Evolutionary conservation across 2,113 vertebrate genomes (phyloP).

Genomic region (Coturnix japonica): DNA sequence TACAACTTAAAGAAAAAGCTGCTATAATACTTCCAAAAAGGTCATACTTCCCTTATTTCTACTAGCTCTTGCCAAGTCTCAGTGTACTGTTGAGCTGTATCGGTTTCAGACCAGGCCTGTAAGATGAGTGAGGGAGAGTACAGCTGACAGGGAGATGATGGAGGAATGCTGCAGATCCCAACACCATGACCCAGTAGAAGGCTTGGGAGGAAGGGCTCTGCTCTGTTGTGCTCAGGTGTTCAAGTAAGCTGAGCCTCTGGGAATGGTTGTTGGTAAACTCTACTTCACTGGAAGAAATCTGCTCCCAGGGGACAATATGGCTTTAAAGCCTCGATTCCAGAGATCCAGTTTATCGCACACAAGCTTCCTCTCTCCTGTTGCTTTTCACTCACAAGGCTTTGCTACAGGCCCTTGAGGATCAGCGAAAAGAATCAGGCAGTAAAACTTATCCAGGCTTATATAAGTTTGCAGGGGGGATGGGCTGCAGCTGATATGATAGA

Average conservation of each 20-base stretch:
- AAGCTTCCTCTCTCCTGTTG: background rate
- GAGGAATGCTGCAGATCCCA: background rate
- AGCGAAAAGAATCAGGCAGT: background rate
- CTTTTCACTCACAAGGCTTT: background rate
- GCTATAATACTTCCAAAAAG: background rate
- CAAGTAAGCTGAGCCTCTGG: background rate
- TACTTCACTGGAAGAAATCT: background rate
- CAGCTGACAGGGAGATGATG: background rate
- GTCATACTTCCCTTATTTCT: background rate
- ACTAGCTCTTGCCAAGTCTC: background rate
- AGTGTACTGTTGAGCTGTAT: background rate
- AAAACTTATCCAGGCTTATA: background rate
- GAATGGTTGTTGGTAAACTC: background rate
- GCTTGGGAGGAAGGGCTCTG: background rate
- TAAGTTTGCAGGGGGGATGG: background rate
- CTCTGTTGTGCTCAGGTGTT: background rate
- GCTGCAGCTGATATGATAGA: background rate
- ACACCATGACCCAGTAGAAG: background rate
- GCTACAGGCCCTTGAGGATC: background rate
- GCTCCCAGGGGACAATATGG: background rate
- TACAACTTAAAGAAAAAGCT: background rate
- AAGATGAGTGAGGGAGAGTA: rapidly evolving
- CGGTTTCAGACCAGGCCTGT: background rate
- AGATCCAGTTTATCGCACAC: background rate
- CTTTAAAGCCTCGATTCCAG: background rate